Evolutionary conservation across 1,140 invertebrate species (phyloP).

Genomic region (Drosophila subobscura): DNA sequence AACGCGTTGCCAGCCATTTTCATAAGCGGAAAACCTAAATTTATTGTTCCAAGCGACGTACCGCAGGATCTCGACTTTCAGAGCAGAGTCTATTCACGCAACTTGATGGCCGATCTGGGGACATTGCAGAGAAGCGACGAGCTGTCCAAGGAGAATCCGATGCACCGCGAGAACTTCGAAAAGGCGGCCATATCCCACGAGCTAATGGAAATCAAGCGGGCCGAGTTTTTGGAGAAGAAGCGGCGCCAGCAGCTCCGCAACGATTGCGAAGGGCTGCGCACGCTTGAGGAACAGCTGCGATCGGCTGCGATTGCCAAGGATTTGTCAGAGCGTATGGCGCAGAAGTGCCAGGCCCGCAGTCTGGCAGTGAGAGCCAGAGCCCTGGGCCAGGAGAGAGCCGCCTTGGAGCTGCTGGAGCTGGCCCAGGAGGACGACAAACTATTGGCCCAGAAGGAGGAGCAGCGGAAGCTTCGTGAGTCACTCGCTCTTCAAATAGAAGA

Average conservation of each 20-base stretch:
- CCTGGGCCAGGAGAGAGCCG: conserved; percentile 24
- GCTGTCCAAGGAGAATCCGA: conserved; percentile 27
- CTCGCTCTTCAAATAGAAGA: conserved; percentile 48
- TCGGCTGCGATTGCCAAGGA: conserved; percentile 66
- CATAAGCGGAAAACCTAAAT: neutral
- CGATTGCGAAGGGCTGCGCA: conserved; percentile 53
- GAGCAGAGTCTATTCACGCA: neutral
- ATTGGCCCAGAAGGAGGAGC: conserved; percentile 35
- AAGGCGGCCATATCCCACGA: conserved; percentile 42
- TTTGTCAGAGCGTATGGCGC: conserved; percentile 32
- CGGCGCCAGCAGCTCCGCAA: conserved; percentile 56
- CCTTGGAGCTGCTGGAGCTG: conserved; percentile 9
- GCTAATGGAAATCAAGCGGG: conserved; percentile 42
- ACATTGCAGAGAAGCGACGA: conserved; percentile 12
- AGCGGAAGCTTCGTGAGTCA: conserved; percentile 22
- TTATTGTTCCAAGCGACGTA: neutral
- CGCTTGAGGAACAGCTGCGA: conserved; percentile 55
- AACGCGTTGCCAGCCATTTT: neutral
- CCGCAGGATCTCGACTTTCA: neutral
- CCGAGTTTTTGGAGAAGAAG: conserved; percentile 51
- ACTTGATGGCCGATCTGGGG: conserved; percentile 17
- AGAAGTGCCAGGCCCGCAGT: conserved; percentile 8
- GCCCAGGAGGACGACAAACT: conserved; percentile 26
- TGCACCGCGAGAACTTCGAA: conserved; percentile 4
- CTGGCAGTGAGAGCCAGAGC: conserved; percentile 15